A percentile compares a stretch with the other conserved stretches of the same genome.
Evolutionary conservation across 2,888 invertebrate species (phyloP).

Genomic region (Brachyptera risi): DNA sequence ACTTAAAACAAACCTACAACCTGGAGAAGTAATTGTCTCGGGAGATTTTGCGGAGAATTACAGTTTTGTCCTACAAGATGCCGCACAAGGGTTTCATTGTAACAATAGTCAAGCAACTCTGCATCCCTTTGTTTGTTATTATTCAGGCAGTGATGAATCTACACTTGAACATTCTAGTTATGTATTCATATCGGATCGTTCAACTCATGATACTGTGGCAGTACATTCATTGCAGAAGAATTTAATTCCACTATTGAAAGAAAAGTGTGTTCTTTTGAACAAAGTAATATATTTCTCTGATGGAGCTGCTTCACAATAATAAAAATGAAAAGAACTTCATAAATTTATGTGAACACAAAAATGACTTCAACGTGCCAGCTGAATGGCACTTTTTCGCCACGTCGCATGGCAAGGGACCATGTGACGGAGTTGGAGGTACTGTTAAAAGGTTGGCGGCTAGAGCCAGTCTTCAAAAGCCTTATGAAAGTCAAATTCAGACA

Average conservation of each 20-base stretch:
- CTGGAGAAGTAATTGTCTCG: too few species aligned
- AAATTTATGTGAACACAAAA: not conserved
- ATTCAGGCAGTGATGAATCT: not conserved
- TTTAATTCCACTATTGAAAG: not conserved
- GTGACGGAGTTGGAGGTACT: not conserved
- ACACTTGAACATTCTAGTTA: not conserved
- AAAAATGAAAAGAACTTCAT: too few species aligned
- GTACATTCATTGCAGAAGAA: not conserved
- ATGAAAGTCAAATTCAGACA: not conserved
- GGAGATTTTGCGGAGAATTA: conserved; percentile 13
- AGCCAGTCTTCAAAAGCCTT: not conserved
- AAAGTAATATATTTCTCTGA: not conserved
- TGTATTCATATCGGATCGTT: not conserved
- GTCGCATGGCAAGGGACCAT: not conserved
- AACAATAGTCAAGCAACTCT: conserved; percentile 3
- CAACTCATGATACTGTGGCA: not conserved
- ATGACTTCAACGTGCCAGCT: not conserved
- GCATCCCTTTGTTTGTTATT: conserved; percentile 12
- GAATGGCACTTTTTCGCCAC: not conserved
- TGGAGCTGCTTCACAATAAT: not conserved
- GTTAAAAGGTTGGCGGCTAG: not conserved
- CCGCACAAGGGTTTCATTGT: conserved; percentile 1
- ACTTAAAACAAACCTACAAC: not conserved
- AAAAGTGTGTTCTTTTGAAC: not conserved
- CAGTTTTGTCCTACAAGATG: conserved; percentile 1